Base-by-base conservation (phyloP, 1,140 invertebrate genomes). In the Chelonus insularis region DNA sequence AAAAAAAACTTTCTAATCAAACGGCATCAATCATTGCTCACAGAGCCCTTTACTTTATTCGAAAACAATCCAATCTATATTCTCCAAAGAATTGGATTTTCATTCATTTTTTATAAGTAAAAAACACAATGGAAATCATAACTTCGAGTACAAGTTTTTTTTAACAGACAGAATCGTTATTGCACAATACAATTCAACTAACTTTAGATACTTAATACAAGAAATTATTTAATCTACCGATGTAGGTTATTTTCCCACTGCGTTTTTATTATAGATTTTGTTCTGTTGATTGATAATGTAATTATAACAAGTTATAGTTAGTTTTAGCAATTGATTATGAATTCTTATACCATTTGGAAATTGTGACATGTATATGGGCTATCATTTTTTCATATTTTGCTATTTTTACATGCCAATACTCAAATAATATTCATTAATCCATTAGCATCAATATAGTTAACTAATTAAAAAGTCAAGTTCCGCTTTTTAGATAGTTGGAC, bases 261-360 rank as follows among this genome's bases (percentile, higher is more conserved):
- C 65, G 61, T 66, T 60, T n/a, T n/a, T n/a, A n/a, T n/a, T 57
- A 68, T 73, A 66, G 68, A 73, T 72, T 76, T 74, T 73, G 71
- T 69, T 69, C 67, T 72, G 72, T 71, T 75, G 72, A 68, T 78
- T 77, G 76, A 76, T 72, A 69, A 62, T 64, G 66, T 70, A 75
- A 75, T 76, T 77, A 77, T 71, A 70, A 64, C 29, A 64, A 61
- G 64, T 67, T 64, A 57, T 51, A 68, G 65, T 68, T 67, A 66
- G 67, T 68, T 71, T 66, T 66, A 36, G 58, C 61, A 54, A 57
- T 64, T 65, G 63, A 73, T 75, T 72, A 71, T 68, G 67, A 67
- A 67, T 65, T 52, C 41, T 55, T 71, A 69, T 66, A 70, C 71
- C 65, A 72, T 74, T 75, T 72, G 67, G 71, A 69, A 66, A 65